Evolutionary conservation across 2,888 invertebrate genomes (phyloP).

Genomic region (Nephrotoma appendiculata): DNA sequence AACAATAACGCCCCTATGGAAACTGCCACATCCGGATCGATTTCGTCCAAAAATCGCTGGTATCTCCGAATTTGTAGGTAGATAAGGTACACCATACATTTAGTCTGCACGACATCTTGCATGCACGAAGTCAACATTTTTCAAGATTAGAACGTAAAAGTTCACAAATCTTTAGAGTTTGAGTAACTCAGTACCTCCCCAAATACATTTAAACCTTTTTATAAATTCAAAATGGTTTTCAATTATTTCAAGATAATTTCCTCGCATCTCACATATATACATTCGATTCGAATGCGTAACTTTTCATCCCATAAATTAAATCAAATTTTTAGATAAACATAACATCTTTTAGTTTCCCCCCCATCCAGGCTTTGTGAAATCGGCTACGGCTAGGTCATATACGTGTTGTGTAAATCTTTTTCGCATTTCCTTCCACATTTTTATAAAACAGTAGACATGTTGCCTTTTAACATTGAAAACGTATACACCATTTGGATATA

Average conservation of each 20-base stretch:
- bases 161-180: too few relatives aligned
- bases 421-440: background rate
- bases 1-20: too few relatives aligned
- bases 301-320: background rate
- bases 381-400: background rate
- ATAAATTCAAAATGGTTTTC: background rate
- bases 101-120: too few relatives aligned
- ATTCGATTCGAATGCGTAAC: background rate
- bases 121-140: too few relatives aligned
- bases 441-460: background rate
- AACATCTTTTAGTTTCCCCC: background rate
- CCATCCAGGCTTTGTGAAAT: background rate
- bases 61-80: rapidly evolving
- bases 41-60: too few relatives aligned
- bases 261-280: background rate
- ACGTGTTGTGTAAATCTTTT: background rate
- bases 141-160: too few relatives aligned
- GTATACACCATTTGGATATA: background rate
- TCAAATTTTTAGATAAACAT: background rate
- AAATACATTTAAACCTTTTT: background rate
- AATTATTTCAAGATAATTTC: background rate
- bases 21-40: too few relatives aligned
- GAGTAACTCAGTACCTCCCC: too few relatives aligned
- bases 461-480: background rate
- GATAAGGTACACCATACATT: too few relatives aligned